These are phyloP conservation scores for Eublepharis macularius DNA, from an alignment of 2,113 vertebrate genomes.

Conservation along the genomic window DNA sequence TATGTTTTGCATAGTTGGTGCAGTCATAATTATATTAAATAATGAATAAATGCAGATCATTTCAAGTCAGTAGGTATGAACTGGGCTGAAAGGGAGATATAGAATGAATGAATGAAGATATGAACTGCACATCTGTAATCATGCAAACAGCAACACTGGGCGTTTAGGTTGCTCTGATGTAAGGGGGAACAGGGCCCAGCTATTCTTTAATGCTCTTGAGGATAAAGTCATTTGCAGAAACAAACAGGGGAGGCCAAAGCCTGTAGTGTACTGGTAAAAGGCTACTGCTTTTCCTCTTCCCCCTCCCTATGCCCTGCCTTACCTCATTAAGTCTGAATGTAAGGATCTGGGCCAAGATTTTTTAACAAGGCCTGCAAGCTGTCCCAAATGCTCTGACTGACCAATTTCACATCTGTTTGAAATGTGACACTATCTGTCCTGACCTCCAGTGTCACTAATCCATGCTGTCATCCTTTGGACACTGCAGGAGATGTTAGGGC, in stretches of 20 bases:
- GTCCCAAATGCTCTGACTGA: conserved; percentile 25
- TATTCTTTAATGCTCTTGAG: not conserved
- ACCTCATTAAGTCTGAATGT: conserved; percentile 20
- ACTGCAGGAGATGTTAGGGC: conserved; percentile 51
- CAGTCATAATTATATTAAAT: no score
- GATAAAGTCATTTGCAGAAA: not conserved
- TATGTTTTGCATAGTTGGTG: no score
- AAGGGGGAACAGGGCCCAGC: not conserved
- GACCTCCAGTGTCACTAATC: conserved; percentile 28
- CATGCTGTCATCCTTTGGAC: conserved; percentile 30
- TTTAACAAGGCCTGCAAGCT: conserved; percentile 18
- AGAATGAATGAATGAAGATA: no score
- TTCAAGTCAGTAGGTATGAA: no score
- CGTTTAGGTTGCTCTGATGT: not conserved
- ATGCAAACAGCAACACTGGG: accelerated
- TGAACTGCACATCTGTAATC: no score
- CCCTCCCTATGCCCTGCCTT: not conserved
- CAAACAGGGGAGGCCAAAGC: not conserved
- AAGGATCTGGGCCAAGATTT: not conserved
- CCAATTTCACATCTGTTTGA: conserved; percentile 58
- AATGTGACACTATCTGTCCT: conserved; percentile 45
- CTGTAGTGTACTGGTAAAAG: not conserved
- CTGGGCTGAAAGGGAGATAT: no score
- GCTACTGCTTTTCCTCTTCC: not conserved
- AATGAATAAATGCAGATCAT: no score